These are phyloP conservation scores for Limnothrissa miodon DNA, from an alignment of 2,113 vertebrate genomes.

Conservation along the genomic window DNA sequence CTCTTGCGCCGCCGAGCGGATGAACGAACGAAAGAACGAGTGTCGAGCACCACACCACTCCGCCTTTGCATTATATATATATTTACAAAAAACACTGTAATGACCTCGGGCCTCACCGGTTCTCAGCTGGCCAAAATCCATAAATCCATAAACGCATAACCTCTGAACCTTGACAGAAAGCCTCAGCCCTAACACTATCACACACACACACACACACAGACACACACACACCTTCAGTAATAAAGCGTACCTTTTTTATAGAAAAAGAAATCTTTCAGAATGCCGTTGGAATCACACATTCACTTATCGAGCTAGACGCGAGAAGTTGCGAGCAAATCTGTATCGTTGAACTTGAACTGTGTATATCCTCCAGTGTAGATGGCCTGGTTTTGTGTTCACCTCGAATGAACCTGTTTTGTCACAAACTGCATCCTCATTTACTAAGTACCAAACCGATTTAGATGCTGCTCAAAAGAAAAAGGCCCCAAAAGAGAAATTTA, in stretches of 20 bases:
- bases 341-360: background rate
- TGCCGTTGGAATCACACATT: background rate
- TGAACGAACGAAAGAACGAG: background rate
- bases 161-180: constrained; percentile 30
- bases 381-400: constrained; percentile 50
- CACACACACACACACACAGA: background rate
- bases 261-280: background rate
- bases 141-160: constrained; percentile 38
- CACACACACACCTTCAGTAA: background rate
- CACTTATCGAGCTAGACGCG: background rate
- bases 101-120: constrained; percentile 32
- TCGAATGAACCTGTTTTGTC: constrained; percentile 51
- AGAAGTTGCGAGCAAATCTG: background rate
- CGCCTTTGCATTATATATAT: constrained; percentile 18
- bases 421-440: constrained; percentile 30
- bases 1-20: constrained; percentile 9
- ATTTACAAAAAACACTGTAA: constrained; percentile 22
- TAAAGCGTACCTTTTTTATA: too few relatives aligned
- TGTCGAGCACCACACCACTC: background rate
- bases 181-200: background rate
- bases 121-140: constrained; percentile 30
- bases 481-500: constrained; percentile 39
- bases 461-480: background rate
- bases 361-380: background rate
- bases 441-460: constrained; percentile 32